phyloP scores from a whole-genome alignment of 2,888 invertebrate species.

The Bellardia bayeri region DNA sequence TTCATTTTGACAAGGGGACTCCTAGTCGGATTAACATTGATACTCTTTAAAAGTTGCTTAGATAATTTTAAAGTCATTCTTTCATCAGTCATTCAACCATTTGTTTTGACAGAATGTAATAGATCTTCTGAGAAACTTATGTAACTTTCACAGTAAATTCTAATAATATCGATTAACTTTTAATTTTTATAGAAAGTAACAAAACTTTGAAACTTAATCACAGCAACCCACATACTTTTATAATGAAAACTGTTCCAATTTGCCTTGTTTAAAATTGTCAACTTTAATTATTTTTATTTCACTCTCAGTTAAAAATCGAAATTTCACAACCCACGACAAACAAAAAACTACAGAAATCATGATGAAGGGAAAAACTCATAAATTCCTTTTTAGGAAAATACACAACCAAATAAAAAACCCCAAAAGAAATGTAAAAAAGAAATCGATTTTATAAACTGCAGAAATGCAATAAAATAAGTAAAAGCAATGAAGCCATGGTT shows the following conservation, averaged over 20 bases:
- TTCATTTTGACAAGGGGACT: too few species aligned
- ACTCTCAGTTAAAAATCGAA: neutral
- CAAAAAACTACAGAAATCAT: slow-evolving; percentile 37
- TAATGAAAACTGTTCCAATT: neutral
- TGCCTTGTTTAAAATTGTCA: neutral
- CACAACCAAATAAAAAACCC: neutral
- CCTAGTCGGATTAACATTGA: too few species aligned
- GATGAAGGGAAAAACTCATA: slow-evolving; percentile 45
- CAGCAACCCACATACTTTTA: neutral
- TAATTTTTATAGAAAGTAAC: too few species aligned
- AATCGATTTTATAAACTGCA: slow-evolving; percentile 49
- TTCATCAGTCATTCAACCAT: too few species aligned
- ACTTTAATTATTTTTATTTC: neutral
- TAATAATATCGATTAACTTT: too few species aligned
- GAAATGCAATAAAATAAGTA: slow-evolving; percentile 37
- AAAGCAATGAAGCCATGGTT: slow-evolving; percentile 50
- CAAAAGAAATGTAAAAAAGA: slow-evolving; percentile 41
- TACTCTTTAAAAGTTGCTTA: too few species aligned
- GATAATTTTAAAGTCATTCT: too few species aligned
- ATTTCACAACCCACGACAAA: slow-evolving; percentile 48
- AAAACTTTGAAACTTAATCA: too few species aligned
- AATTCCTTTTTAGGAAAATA: slow-evolving; percentile 12
- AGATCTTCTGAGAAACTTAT: too few species aligned
- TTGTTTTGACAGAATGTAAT: too few species aligned
- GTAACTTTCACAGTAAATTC: too few species aligned